Percentiles rank a stretch among this genome's conserved stretches.
Evolutionary conservation across 2,113 vertebrate species (phyloP).

Genomic region (Neomonachus schauinslandi): DNA sequence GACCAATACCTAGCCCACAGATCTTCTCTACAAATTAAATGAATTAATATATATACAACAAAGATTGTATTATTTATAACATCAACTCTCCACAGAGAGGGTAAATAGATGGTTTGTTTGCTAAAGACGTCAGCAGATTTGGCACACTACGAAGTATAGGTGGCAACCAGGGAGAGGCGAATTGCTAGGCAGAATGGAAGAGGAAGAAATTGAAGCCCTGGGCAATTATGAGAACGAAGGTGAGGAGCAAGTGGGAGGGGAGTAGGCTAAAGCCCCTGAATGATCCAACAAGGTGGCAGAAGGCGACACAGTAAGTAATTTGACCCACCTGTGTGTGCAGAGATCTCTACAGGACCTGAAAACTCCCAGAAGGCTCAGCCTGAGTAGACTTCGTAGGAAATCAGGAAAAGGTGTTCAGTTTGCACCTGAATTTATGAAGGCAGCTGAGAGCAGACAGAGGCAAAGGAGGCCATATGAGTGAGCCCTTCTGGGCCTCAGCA

Average conservation of each 20-base stretch:
- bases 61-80: not conserved
- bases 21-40: not conserved
- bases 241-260: not conserved
- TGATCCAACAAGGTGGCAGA: not conserved
- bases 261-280: not conserved
- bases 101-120: not conserved
- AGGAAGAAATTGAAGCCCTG: not conserved
- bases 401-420: not conserved
- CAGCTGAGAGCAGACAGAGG: not conserved
- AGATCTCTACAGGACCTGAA: not conserved
- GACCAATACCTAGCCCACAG: not conserved
- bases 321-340: not conserved
- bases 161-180: not conserved
- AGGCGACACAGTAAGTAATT: not conserved
- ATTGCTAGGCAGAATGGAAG: not conserved
- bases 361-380: not conserved
- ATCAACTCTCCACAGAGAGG: not conserved
- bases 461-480: not conserved
- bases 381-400: not conserved
- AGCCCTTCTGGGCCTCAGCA: not conserved
- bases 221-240: not conserved
- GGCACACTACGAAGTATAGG: not conserved
- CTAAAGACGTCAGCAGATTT: not conserved
- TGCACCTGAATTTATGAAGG: not conserved
- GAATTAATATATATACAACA: not conserved